phyloP scores from a whole-genome alignment of 2,113 vertebrate genomes.

The Boulengerochromis microlepis region DNA sequence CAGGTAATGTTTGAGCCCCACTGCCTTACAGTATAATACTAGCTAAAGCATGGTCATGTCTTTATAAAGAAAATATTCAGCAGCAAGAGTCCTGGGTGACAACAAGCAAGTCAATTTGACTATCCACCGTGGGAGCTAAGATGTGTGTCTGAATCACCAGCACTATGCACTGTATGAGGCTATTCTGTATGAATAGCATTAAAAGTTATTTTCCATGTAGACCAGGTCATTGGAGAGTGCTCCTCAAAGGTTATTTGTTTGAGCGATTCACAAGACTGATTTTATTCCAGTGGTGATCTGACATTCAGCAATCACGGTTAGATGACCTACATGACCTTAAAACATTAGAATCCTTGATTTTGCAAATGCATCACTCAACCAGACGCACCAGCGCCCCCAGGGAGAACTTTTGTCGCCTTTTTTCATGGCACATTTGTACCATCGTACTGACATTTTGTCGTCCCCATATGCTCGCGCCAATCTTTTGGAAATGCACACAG shows the following conservation, averaged over 20 bases:
- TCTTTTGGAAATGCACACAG: conserved; percentile 19
- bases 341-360: conserved; percentile 15
- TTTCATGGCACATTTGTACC: background rate
- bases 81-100: conserved; percentile 6
- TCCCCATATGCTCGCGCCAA: conserved; percentile 15
- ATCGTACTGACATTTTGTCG: conserved; percentile 31
- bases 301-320: background rate
- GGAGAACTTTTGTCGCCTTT: background rate
- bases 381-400: background rate
- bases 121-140: background rate
- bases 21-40: background rate
- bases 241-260: conserved; percentile 22
- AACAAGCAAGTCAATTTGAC: conserved; percentile 21
- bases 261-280: background rate
- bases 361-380: background rate
- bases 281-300: conserved; percentile 14
- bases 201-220: conserved; percentile 12
- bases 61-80: conserved; percentile 23
- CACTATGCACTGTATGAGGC: background rate
- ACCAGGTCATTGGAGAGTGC: conserved; percentile 20
- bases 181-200: conserved; percentile 7
- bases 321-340: conserved; percentile 7
- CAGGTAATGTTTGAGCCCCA: background rate
- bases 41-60: background rate
- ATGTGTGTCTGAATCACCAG: conserved; percentile 12